Base-by-base conservation (phyloP, 1,140 invertebrate genomes). In the Drosophila trapezifrons region DNA sequence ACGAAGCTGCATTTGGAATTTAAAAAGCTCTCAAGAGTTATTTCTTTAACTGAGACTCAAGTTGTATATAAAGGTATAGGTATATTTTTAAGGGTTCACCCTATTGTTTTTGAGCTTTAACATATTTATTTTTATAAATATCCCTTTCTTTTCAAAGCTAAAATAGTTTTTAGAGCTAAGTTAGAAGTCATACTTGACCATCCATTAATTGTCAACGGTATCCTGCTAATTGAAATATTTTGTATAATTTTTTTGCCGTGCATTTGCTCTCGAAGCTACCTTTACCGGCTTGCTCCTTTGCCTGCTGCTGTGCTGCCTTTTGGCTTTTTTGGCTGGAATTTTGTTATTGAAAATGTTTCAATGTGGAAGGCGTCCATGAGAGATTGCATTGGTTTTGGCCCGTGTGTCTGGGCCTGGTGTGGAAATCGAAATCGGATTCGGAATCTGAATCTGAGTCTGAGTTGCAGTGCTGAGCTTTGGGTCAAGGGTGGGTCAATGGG, bases 261-360 rank as follows among this genome's bases (percentile, higher is more conserved):
- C 64, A 55, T 17, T 67, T 40, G 8, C 17, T 45, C 20, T 51
- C n/a, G 0, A 10, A 25, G 35, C 18, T 29, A 35, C 40, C 55
- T 38, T 72, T 64, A 22, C 15, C 56, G 37, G 55, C 25, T 73
- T 49, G 67, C 32, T 54, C 40, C 25, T 38, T 74, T 75, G 55
- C 42, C 32, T 35, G 55, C n/a, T 67, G 51, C 37, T 57, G 32
- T 27, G 15, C 37, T 38, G 32, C 12, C 32, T 51, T 51, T 63
- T 76, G 69, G 64, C 58, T 49, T 79, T 79, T 87, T 87, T 67
- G 67, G 17, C 35, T 87, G 83, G 83, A 87, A 87, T 87, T 87
- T 87, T 66, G 80, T 87, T 87, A 87, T 87, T 87, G 83, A 82
- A 87, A 87, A 87, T 87, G 83, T 89, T 87, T 87, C 71, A 62